Evolutionary conservation across 1,140 invertebrate species (phyloP).

Genomic region (Metaphire vulgaris): DNA sequence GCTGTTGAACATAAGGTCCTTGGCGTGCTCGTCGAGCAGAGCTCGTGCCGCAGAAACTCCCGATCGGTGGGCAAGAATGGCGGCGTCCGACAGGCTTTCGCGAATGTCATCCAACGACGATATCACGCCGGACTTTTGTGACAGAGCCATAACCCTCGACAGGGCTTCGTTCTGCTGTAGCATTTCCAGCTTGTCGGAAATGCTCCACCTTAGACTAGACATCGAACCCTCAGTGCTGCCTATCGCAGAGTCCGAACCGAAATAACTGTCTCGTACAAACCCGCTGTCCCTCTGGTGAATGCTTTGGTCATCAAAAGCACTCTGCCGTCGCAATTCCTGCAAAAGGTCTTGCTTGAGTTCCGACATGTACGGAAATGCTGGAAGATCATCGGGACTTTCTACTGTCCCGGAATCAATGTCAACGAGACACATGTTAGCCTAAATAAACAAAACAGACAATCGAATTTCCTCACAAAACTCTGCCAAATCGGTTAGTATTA

Average conservation of each 20-base stretch:
- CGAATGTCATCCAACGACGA: constrained; percentile 46
- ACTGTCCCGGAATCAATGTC: constrained; percentile 88
- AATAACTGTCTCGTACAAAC: constrained; percentile 29
- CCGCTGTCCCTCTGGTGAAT: constrained; percentile 22
- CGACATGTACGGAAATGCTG: constrained; percentile 78
- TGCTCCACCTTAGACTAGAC: constrained; percentile 26
- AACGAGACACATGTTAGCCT: constrained; percentile 86
- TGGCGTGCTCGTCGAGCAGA: constrained; percentile 17
- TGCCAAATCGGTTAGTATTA: background rate
- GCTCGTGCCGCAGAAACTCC: constrained; percentile 2
- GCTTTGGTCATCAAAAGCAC: background rate
- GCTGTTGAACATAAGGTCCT: constrained; percentile 74
- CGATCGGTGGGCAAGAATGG: constrained; percentile 10
- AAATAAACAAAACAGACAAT: constrained; percentile 7
- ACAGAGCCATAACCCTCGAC: constrained; percentile 70
- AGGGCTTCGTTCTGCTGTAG: constrained; percentile 61
- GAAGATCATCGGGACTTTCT: constrained; percentile 90
- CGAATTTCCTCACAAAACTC: background rate
- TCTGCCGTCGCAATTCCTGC: constrained; percentile 17
- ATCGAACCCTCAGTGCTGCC: constrained; percentile 21
- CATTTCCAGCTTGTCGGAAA: constrained; percentile 44
- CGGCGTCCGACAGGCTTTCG: constrained; percentile 31
- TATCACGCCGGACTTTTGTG: constrained; percentile 62
- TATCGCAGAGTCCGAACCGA: constrained; percentile 6
- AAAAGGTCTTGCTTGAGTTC: constrained; percentile 77